Percentiles rank a stretch among this genome's conserved stretches.
Conservation (phyloP, 2,888 invertebrate species). For the Phyllotreta cruciferae region DNA sequence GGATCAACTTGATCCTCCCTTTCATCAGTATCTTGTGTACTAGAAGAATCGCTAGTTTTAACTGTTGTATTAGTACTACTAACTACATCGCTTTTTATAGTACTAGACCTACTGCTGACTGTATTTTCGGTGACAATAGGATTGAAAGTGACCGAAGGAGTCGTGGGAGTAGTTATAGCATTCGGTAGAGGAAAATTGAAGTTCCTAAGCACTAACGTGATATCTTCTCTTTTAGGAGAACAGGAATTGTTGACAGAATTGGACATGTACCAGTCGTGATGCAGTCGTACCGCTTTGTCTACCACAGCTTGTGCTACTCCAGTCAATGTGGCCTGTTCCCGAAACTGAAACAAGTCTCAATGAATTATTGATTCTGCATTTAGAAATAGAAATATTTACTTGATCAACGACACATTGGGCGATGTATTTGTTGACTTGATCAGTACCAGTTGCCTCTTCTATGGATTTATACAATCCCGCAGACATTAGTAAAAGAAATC, state of each 20-base stretch:
- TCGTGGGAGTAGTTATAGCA: slow-evolving; percentile 64
- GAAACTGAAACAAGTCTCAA: slow-evolving; percentile 63
- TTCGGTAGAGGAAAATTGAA: slow-evolving; percentile 82
- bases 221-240: slow-evolving; percentile 75
- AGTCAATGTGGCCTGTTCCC: slow-evolving; percentile 77
- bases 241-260: slow-evolving; percentile 61
- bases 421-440: slow-evolving; percentile 82
- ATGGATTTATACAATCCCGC: slow-evolving; percentile 84
- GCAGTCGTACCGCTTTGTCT: slow-evolving; percentile 82
- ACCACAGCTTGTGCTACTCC: slow-evolving; percentile 87
- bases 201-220: slow-evolving; percentile 84
- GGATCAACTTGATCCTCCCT: slow-evolving; percentile 62
- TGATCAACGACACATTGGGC: slow-evolving; percentile 82
- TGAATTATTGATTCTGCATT: no score
- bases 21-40: slow-evolving; percentile 45
- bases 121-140: slow-evolving; percentile 55
- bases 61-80: slow-evolving; percentile 56
- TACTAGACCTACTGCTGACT: slow-evolving; percentile 42
- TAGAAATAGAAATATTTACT: slow-evolving; percentile 55
- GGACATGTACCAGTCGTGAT: slow-evolving; percentile 77
- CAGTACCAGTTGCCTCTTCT: slow-evolving; percentile 78
- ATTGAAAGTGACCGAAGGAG: slow-evolving; percentile 67
- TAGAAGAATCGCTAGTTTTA: slow-evolving; percentile 54
- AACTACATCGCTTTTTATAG: slow-evolving; percentile 37
- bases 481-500: slow-evolving; percentile 85